A percentile compares a stretch with the other conserved stretches of the same genome.
Evolutionary conservation across 1,140 invertebrate genomes (phyloP).

Genomic region (Zaprionus davidi): DNA sequence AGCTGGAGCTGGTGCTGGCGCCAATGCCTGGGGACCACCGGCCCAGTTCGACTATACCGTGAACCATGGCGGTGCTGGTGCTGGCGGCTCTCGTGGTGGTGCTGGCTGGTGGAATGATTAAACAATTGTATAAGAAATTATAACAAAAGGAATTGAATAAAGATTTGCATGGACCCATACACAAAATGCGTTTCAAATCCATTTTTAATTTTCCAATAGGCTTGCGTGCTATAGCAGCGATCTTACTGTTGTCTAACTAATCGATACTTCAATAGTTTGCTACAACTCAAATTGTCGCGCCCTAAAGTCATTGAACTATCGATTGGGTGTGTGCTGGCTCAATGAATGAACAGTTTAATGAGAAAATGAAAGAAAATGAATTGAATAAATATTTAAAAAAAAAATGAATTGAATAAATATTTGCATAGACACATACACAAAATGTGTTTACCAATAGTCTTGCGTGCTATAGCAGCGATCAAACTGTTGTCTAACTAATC

Average conservation of each 20-base stretch:
- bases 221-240: background rate
- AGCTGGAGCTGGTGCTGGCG: constrained; percentile 55
- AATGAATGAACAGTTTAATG: too few relatives aligned
- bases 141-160: constrained; percentile 19
- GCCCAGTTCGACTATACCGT: constrained; percentile 71
- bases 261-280: background rate
- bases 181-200: background rate
- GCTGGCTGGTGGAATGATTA: constrained; percentile 75
- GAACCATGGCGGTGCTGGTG: constrained; percentile 42
- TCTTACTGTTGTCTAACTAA: background rate
- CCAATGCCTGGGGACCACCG: constrained; percentile 66
- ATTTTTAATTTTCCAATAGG: background rate
- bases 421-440: too few relatives aligned
- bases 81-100: constrained; percentile 57
- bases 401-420: too few relatives aligned
- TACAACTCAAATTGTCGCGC: background rate
- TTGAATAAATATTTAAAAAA: too few relatives aligned
- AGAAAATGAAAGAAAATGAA: too few relatives aligned
- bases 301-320: background rate
- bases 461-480: too few relatives aligned
- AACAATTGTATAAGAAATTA: background rate
- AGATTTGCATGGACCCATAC: constrained; percentile 9
- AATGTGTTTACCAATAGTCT: too few relatives aligned
- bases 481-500: too few relatives aligned
- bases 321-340: background rate